These are phyloP conservation scores for Hippocampus comes DNA, from an alignment of 2,113 vertebrate species.

Conservation along the genomic window DNA sequence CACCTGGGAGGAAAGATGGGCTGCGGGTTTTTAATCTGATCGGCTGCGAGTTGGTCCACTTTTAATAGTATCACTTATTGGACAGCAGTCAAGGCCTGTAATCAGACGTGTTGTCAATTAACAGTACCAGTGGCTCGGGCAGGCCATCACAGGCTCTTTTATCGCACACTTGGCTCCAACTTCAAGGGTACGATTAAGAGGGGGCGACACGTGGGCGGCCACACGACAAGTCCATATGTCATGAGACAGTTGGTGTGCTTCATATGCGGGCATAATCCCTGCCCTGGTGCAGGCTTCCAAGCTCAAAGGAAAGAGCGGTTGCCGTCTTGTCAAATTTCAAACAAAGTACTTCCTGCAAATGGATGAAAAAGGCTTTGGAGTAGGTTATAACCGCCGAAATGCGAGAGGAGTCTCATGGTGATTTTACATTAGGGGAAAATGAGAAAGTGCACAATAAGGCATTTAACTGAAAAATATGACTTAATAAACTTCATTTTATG, in stretches of 20 bases:
- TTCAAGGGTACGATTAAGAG: slow-evolving; percentile 41
- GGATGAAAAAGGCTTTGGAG: background rate
- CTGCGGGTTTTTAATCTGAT: slow-evolving; percentile 17
- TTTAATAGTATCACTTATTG: slow-evolving; percentile 34
- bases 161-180: slow-evolving; percentile 39
- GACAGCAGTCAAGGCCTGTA: slow-evolving; percentile 41
- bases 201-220: slow-evolving; percentile 44
- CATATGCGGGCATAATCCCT: slow-evolving; percentile 12
- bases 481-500: background rate
- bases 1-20: slow-evolving; percentile 35
- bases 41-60: slow-evolving; percentile 20
- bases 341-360: slow-evolving; percentile 10
- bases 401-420: background rate
- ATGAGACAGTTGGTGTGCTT: slow-evolving; percentile 25
- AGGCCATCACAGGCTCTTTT: slow-evolving; percentile 38
- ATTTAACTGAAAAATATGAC: background rate
- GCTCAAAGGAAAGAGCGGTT: slow-evolving; percentile 6
- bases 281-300: slow-evolving; percentile 14
- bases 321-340: slow-evolving; percentile 19
- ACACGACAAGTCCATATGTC: slow-evolving; percentile 35
- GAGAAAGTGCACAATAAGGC: background rate
- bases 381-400: too few relatives aligned
- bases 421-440: background rate
- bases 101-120: slow-evolving; percentile 59
- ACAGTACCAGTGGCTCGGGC: slow-evolving; percentile 17